Evolutionary conservation across 2,888 invertebrate species (phyloP).

Genomic region (Chrysotoxum bicinctum): DNA sequence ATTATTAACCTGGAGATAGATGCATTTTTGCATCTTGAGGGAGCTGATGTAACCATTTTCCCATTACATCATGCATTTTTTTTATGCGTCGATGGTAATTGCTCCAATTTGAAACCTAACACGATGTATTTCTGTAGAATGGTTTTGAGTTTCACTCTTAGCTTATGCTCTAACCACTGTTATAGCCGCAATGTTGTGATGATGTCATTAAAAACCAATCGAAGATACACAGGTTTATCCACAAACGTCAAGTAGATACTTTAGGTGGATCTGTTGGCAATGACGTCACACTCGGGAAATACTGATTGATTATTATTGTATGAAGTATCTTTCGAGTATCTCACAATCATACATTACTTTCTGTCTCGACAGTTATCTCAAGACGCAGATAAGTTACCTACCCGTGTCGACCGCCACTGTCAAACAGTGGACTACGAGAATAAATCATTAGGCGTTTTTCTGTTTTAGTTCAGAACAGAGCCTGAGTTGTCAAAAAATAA

Average conservation of each 20-base stretch:
- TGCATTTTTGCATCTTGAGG: constrained; percentile 32
- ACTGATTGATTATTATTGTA: neutral
- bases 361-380: neutral
- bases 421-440: neutral
- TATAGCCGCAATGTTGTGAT: constrained; percentile 9
- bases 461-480: no score
- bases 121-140: neutral
- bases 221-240: constrained; percentile 9
- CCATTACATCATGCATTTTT: constrained; percentile 54
- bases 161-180: neutral
- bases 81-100: constrained; percentile 41
- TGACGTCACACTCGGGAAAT: constrained; percentile 46
- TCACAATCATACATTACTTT: neutral
- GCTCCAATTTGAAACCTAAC: constrained; percentile 43
- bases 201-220: constrained; percentile 17
- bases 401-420: neutral
- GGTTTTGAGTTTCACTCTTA: constrained; percentile 37
- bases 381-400: neutral
- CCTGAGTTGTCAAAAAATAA: no score
- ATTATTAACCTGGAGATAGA: constrained; percentile 20
- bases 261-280: neutral
- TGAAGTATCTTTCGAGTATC: neutral
- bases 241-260: neutral
- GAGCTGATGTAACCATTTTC: constrained; percentile 59
- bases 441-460: no score